Percentiles rank a stretch among this genome's conserved stretches.
These are phyloP conservation scores for Phymastichus coffea DNA, from an alignment of 1,140 invertebrate genomes.

Conservation along the genomic window DNA sequence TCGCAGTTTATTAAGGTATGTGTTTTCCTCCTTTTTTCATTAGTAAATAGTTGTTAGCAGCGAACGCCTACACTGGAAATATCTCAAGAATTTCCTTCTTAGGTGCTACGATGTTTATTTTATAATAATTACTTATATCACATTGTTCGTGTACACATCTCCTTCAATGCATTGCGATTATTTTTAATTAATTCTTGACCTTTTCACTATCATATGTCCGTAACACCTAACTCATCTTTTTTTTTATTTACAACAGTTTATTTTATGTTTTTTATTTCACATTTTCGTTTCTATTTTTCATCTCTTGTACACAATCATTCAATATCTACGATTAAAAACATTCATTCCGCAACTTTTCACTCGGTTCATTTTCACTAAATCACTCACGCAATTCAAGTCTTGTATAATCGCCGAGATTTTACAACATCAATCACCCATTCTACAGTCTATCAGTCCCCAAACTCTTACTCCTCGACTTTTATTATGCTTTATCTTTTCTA, in stretches of 20 bases:
- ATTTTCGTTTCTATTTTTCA: too few species aligned
- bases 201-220: constrained; percentile 5
- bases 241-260: constrained; percentile 30
- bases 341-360: too few species aligned
- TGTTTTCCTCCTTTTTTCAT: constrained; percentile 21
- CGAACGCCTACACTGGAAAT: constrained; percentile 49
- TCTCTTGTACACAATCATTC: constrained; percentile 8
- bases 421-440: constrained; percentile 22
- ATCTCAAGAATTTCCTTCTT: constrained; percentile 44
- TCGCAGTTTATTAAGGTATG: constrained; percentile 47
- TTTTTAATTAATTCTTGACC: constrained; percentile 29
- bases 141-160: constrained; percentile 51
- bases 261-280: constrained; percentile 12
- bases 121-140: constrained; percentile 56
- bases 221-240: constrained; percentile 26
- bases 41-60: constrained; percentile 44
- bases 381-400: constrained; percentile 5
- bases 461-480: constrained; percentile 25
- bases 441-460: constrained; percentile 25
- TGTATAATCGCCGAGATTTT: constrained; percentile 19
- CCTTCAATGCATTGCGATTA: constrained; percentile 32
- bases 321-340: constrained; percentile 20
- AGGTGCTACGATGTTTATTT: constrained; percentile 51
- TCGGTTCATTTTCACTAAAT: constrained; percentile 4
- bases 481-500: constrained; percentile 13